Evolutionary conservation across 2,113 vertebrate genomes (phyloP).

Genomic region (Scophthalmus maximus): DNA sequence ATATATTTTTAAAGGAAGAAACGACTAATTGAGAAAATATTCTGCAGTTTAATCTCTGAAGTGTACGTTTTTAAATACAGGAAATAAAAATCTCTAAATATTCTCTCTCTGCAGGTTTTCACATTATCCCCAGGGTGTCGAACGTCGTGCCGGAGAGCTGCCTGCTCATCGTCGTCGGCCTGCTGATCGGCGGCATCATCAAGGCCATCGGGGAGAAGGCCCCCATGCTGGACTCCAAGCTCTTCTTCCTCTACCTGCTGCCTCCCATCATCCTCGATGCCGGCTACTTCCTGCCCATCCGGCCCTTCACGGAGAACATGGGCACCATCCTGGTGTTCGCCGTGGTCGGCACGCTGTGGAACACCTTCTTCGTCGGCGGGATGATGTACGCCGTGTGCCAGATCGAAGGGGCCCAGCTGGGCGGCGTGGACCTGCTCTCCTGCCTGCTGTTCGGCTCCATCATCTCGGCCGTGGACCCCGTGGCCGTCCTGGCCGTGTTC

Average conservation of each 20-base stretch:
- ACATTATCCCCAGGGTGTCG: conserved; percentile 90
- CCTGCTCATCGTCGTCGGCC: conserved; percentile 93
- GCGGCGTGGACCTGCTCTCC: conserved; percentile 86
- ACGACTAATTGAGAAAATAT: too few relatives aligned
- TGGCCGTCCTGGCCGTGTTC: conserved; percentile 95
- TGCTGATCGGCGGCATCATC: conserved; percentile 93
- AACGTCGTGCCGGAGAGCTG: conserved; percentile 94
- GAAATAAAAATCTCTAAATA: background rate
- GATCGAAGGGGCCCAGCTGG: conserved; percentile 78
- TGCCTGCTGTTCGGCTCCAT: conserved; percentile 95
- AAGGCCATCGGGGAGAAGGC: conserved; percentile 85
- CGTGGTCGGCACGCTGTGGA: conserved; percentile 96
- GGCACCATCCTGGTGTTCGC: conserved; percentile 97
- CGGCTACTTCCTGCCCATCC: conserved; percentile 94
- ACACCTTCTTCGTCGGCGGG: conserved; percentile 90
- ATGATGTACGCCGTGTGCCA: conserved; percentile 89
- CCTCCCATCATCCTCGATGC: conserved; percentile 98
- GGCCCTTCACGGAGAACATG: conserved; percentile 92
- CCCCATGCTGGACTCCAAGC: conserved; percentile 86
- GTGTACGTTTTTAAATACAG: too few relatives aligned
- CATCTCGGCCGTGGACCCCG: conserved; percentile 95
- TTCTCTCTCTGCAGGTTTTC: conserved; percentile 86
- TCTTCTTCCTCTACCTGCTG: conserved; percentile 97
- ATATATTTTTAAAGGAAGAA: too few relatives aligned
- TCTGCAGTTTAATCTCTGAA: too few relatives aligned